Conservation (phyloP, 2,797 vertebrate genomes). For the Ambastaia sidthimunki region DNA sequence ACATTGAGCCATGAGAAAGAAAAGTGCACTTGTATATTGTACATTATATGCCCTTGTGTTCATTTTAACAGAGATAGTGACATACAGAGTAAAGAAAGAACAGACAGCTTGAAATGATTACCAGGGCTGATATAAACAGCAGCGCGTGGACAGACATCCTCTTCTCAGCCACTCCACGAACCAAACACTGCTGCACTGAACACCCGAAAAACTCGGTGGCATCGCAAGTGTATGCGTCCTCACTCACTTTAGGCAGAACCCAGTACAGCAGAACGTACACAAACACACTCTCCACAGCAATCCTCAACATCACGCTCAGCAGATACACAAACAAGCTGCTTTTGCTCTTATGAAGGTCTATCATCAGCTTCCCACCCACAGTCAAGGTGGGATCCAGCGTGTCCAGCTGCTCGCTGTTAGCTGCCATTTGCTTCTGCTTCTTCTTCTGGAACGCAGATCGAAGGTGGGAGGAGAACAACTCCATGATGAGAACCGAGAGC, state of each 20-base stretch:
- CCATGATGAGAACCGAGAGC: slow-evolving; percentile 66
- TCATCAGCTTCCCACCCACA: slow-evolving; percentile 15
- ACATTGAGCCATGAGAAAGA: neutral
- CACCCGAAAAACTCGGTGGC: neutral
- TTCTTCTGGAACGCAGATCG: slow-evolving; percentile 47
- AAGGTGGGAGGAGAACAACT: slow-evolving; percentile 65
- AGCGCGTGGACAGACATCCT: slow-evolving; percentile 64
- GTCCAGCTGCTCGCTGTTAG: slow-evolving; percentile 29
- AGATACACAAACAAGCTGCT: slow-evolving; percentile 60
- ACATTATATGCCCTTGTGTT: neutral
- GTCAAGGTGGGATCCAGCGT: neutral
- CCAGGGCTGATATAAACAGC: slow-evolving; percentile 55
- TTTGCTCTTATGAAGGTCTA: slow-evolving; percentile 65
- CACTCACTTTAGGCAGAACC: slow-evolving; percentile 59
- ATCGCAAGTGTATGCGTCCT: neutral
- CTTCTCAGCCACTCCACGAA: slow-evolving; percentile 61
- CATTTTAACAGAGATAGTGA: slow-evolving; percentile 57
- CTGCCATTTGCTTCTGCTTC: slow-evolving; percentile 33
- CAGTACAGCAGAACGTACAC: slow-evolving; percentile 61
- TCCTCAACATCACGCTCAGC: slow-evolving; percentile 58
- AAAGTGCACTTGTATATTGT: no score
- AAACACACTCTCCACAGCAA: slow-evolving; percentile 62
- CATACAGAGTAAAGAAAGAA: slow-evolving; percentile 59
- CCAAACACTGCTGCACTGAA: slow-evolving; percentile 23
- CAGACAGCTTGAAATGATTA: slow-evolving; percentile 53